Evolutionary conservation across 2,797 vertebrate species (phyloP).

Genomic region (Arrhamphus sclerolepis): DNA sequence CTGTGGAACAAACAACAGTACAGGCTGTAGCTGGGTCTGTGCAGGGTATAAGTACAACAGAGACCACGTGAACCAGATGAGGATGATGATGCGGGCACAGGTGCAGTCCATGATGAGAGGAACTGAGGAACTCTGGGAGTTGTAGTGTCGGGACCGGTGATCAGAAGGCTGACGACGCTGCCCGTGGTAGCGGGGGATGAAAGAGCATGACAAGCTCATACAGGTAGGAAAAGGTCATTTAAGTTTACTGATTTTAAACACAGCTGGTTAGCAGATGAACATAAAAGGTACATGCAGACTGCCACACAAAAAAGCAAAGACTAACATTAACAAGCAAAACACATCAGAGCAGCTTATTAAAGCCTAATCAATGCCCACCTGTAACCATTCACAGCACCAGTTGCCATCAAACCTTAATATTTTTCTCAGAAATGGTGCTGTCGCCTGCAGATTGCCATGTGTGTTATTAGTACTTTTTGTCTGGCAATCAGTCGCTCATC

Average conservation of each 20-base stretch:
- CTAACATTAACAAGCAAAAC: not conserved
- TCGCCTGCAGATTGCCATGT: conserved; percentile 25
- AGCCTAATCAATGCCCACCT: conserved; percentile 31
- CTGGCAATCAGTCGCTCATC: conserved; percentile 38
- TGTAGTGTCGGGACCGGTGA: no score
- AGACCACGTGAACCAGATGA: no score
- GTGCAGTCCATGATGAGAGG: no score
- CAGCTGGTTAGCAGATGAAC: not conserved
- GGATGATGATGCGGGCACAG: no score
- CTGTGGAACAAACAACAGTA: no score
- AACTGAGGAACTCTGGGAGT: no score
- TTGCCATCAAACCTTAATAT: conserved; percentile 42
- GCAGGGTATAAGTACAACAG: no score
- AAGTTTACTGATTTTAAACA: conserved; percentile 25
- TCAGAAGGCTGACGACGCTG: no score
- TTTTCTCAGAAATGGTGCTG: conserved; percentile 8
- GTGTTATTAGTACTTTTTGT: conserved; percentile 42
- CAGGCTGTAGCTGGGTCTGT: no score
- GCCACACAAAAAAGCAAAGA: conserved; percentile 2
- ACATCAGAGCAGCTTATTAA: conserved; percentile 19
- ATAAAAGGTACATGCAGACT: not conserved
- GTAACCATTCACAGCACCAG: conserved; percentile 33
- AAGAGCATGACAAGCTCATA: no score
- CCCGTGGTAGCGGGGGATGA: no score
- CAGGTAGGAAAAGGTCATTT: no score